Conservation (phyloP, 2,888 invertebrate species). For the Abrostola triplasia region DNA sequence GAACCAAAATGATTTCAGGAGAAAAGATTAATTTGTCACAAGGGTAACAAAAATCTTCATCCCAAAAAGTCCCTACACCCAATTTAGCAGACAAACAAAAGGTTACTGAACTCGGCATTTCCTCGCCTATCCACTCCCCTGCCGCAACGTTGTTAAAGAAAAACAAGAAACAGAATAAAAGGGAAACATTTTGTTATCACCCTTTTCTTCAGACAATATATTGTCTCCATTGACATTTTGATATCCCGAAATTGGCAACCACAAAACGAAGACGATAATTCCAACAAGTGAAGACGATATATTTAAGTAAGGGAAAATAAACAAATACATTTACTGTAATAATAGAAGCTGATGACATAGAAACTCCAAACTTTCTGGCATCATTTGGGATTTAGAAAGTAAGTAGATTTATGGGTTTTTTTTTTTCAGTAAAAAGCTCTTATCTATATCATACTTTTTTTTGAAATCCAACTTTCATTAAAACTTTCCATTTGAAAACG, state of each 20-base stretch:
- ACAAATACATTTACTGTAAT: slow-evolving; percentile 4
- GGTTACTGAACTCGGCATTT: slow-evolving; percentile 15
- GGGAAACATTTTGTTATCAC: slow-evolving; percentile 26
- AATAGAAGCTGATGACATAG: background rate
- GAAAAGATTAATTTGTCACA: slow-evolving; percentile 30
- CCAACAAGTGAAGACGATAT: slow-evolving; percentile 41
- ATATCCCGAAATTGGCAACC: slow-evolving; percentile 36
- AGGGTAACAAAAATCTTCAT: slow-evolving; percentile 33
- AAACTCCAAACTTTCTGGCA: too few relatives aligned
- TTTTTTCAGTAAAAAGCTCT: too few relatives aligned
- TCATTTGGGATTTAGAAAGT: too few relatives aligned
- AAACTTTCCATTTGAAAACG: background rate
- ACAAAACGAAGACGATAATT: too few relatives aligned
- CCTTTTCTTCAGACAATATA: slow-evolving; percentile 36
- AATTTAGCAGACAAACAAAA: slow-evolving; percentile 31
- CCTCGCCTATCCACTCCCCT: slow-evolving; percentile 1
- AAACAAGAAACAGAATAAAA: slow-evolving; percentile 23
- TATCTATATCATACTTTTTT: too few relatives aligned
- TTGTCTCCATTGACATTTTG: slow-evolving; percentile 44
- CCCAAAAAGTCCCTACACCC: slow-evolving; percentile 24
- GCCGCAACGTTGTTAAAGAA: slow-evolving; percentile 15
- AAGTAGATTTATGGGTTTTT: too few relatives aligned
- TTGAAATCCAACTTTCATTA: too few relatives aligned
- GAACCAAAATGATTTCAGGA: slow-evolving; percentile 2
- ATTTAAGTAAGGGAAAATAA: slow-evolving; percentile 10